Evolutionary conservation across 2,797 vertebrate genomes (phyloP), one percentile per base, ranked within the genome.

Genomic region (Acipenser transmontanus): DNA sequence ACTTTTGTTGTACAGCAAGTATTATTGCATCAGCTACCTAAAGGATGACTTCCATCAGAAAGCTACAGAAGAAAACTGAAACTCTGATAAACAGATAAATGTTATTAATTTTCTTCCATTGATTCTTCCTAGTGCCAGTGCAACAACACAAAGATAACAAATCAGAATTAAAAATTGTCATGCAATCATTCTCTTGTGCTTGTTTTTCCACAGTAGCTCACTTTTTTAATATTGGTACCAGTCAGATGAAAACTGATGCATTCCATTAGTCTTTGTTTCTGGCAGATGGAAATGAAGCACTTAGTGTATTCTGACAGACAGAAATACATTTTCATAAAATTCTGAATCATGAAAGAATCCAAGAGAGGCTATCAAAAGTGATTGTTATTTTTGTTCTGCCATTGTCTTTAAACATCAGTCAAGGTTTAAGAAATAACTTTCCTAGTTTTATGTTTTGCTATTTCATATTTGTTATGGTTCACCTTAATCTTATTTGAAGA

Each of bases 101-200:
- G 8, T n/a, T 54, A 54, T n/a, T n/a, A n/a, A 8, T n/a, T 54
- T 9, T 5, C 34, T 9, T 54, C n/a, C 51, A 8, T n/a, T 9
- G n/a, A 54, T 9, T 54, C 8, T 54, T 70, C 76, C 80, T 82
- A 72, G 84, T 82, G 78, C 71, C 59, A 48, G 64, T 76, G 82
- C 71, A 69, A 66, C 67, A 73, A 80, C 80, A 70, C 70, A 71
- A 78, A 76, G 34, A 34, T 34, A 34, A 34, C 34, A 73, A 80
- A 80, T 70, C 70, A 71, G 78, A 76, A 49, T 4, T 62, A n/a
- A 51, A 66, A 51, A 76, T 70, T 70, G 72, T 51, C 70, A 60
- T 69, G 49, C 60, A 50, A 59, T 64, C 69, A 70, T 71, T 69
- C 49, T 69, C 49, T 73, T 49, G 68, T 75, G 73, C 74, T 71